These are phyloP conservation scores for Heliocidaris erythrogramma DNA, from an alignment of 35 echinoderm and acorn worm species.

Conservation along the genomic window DNA sequence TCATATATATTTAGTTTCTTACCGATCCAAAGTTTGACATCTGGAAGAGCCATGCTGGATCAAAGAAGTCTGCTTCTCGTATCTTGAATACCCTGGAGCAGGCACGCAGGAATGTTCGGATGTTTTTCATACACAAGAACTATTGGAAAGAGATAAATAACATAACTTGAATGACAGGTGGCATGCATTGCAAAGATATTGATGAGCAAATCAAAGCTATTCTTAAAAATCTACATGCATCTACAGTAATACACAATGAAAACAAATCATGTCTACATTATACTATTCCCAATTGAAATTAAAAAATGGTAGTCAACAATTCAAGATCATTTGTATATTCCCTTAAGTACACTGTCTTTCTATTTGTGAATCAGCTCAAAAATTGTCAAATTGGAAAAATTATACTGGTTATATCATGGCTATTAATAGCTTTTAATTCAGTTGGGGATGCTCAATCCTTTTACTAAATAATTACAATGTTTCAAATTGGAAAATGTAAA, in stretches of 20 bases:
- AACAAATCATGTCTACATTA: too few relatives aligned
- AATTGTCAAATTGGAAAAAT: too few relatives aligned
- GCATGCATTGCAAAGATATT: background rate
- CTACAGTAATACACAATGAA: too few relatives aligned
- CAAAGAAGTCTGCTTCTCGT: slow-evolving; percentile 73
- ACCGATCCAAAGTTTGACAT: slow-evolving; percentile 86
- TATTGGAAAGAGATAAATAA: slow-evolving; percentile 57
- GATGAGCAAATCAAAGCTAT: background rate
- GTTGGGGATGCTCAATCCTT: background rate
- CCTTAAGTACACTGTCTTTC: background rate
- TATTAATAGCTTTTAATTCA: background rate
- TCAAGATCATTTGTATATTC: too few relatives aligned
- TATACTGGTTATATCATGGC: background rate
- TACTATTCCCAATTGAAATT: too few relatives aligned
- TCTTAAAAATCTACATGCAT: too few relatives aligned
- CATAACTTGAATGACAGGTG: background rate
- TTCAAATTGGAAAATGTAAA: background rate
- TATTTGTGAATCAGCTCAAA: background rate
- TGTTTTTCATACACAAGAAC: slow-evolving; percentile 94
- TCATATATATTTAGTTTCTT: slow-evolving; percentile 37
- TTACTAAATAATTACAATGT: slow-evolving; percentile 18
- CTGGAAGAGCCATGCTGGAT: slow-evolving; percentile 81
- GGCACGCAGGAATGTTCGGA: slow-evolving; percentile 88
- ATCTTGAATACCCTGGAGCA: slow-evolving; percentile 77
- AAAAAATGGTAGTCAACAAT: too few relatives aligned